Evolutionary conservation across 2,888 invertebrate species (phyloP).

Genomic region (Reticulitermes lucifugus): DNA sequence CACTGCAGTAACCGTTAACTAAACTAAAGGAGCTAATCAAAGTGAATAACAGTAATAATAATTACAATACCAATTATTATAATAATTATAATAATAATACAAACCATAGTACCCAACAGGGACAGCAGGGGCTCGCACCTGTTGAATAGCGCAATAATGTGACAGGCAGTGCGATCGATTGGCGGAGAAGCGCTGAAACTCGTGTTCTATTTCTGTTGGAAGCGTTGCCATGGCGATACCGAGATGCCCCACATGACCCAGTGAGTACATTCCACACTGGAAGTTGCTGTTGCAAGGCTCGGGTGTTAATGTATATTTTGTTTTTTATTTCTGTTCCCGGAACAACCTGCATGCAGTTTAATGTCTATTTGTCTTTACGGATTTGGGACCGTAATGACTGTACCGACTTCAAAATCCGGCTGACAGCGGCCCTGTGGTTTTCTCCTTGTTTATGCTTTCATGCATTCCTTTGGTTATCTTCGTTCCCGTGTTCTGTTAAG

Average conservation of each 20-base stretch:
- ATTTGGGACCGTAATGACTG: too few species aligned
- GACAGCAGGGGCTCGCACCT: not conserved
- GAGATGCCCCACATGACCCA: conserved; percentile 1
- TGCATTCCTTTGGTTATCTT: too few species aligned
- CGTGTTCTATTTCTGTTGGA: conserved; percentile 5
- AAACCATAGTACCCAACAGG: not conserved
- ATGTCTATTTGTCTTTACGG: too few species aligned
- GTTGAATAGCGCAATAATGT: not conserved
- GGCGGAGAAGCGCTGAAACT: not conserved
- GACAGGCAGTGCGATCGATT: not conserved
- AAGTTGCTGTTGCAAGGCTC: too few species aligned
- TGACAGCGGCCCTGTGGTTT: too few species aligned
- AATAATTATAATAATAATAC: not conserved
- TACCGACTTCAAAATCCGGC: too few species aligned
- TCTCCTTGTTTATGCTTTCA: too few species aligned
- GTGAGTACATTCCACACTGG: not conserved
- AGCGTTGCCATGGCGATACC: not conserved
- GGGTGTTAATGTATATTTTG: too few species aligned
- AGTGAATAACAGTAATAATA: not conserved
- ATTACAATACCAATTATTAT: not conserved
- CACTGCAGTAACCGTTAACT: not conserved
- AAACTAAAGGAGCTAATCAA: not conserved
- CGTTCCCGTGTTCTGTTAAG: too few species aligned
- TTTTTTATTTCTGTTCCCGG: too few species aligned
- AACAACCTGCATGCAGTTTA: too few species aligned